These are phyloP conservation scores for Drosophila funebris DNA, from an alignment of 1,140 invertebrate species.

Conservation along the genomic window DNA sequence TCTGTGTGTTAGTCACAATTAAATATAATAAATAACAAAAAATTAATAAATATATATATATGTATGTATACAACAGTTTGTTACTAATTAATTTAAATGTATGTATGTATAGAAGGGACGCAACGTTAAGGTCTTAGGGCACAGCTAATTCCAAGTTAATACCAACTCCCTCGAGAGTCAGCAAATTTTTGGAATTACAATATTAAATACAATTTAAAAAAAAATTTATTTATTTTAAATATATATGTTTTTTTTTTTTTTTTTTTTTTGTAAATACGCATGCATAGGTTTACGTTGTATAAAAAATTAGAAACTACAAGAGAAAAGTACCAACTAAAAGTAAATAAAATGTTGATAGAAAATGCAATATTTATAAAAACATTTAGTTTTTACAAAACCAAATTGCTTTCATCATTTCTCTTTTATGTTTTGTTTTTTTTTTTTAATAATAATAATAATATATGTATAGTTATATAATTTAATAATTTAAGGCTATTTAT, in stretches of 20 bases:
- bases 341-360: slow-evolving; percentile 38
- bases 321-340: slow-evolving; percentile 21
- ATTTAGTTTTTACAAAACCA: slow-evolving; percentile 70
- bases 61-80: slow-evolving; percentile 16
- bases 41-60: slow-evolving; percentile 35
- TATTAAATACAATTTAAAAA: background rate
- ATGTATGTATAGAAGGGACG: slow-evolving; percentile 26
- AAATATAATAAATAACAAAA: too few species aligned
- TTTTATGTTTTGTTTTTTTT: slow-evolving; percentile 32
- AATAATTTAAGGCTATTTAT: slow-evolving; percentile 49
- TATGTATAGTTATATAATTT: slow-evolving; percentile 28
- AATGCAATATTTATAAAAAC: slow-evolving; percentile 52
- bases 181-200: slow-evolving; percentile 3
- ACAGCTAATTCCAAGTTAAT: background rate
- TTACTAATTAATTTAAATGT: slow-evolving; percentile 29
- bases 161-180: slow-evolving; percentile 3
- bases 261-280: slow-evolving; percentile 57
- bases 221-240: background rate
- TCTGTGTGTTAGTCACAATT: slow-evolving; percentile 47
- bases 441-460: slow-evolving; percentile 38
- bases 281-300: slow-evolving; percentile 50
- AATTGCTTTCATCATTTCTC: slow-evolving; percentile 47
- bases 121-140: slow-evolving; percentile 11
- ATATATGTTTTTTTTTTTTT: background rate
- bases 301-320: slow-evolving; percentile 41